Conservation (phyloP, 2,888 invertebrate genomes). For the Empis livida region DNA sequence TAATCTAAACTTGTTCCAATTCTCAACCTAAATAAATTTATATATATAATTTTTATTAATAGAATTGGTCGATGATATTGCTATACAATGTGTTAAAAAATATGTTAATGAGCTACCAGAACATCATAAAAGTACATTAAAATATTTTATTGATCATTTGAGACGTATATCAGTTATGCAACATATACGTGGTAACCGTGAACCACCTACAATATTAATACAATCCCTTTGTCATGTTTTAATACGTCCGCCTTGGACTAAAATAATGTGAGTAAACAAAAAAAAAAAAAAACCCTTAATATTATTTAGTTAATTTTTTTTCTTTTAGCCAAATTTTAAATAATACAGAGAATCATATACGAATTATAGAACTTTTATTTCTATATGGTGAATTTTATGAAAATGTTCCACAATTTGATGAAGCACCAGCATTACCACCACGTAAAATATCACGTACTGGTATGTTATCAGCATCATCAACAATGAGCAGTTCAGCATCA, state of each 20-base stretch:
- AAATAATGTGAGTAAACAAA: no score
- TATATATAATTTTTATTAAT: no score
- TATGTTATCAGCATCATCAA: not conserved
- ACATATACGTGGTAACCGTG: constrained; percentile 46
- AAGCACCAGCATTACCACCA: constrained; percentile 51
- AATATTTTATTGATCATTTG: constrained; percentile 55
- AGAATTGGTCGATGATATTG: constrained; percentile 36
- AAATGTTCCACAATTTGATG: constrained; percentile 48
- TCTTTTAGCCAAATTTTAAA: constrained; percentile 61
- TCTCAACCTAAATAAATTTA: no score
- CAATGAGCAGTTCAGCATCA: no score
- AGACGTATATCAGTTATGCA: constrained; percentile 58
- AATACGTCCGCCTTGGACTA: constrained; percentile 61
- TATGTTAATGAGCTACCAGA: constrained; percentile 48
- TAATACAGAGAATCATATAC: constrained; percentile 58
- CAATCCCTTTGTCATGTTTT: constrained; percentile 62
- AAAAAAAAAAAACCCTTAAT: no score
- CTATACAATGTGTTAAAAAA: constrained; percentile 39
- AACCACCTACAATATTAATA: constrained; percentile 52
- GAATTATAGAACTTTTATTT: constrained; percentile 55
- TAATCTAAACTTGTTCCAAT: no score
- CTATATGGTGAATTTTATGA: constrained; percentile 56
- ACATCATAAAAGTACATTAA: constrained; percentile 48
- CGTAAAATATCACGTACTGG: constrained; percentile 40
- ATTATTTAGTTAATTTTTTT: no score